Conservation (phyloP, 2,797 vertebrate genomes). For the Ciconia nigra region DNA sequence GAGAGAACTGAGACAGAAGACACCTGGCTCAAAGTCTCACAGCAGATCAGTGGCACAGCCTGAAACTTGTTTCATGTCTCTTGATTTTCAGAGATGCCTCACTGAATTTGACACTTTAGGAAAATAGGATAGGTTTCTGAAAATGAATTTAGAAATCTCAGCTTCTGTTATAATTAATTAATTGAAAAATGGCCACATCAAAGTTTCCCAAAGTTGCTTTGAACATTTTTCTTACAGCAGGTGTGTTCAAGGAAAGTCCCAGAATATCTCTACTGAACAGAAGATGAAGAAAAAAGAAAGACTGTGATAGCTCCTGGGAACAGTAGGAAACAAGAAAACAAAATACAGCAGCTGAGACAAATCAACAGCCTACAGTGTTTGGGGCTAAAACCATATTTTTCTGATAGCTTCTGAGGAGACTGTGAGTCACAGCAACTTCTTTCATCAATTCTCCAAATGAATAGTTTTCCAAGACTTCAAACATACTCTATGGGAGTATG, state of each 20-base stretch:
- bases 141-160: background rate
- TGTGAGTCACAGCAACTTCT: background rate
- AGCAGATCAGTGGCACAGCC: background rate
- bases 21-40: background rate
- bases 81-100: background rate
- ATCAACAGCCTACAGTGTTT: background rate
- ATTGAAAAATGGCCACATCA: background rate
- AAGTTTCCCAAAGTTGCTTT: background rate
- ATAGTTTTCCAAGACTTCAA: background rate
- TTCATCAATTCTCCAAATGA: background rate
- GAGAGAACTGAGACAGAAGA: background rate
- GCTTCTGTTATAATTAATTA: background rate
- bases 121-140: background rate
- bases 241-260: background rate
- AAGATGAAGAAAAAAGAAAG: background rate
- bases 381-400: background rate
- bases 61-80: background rate
- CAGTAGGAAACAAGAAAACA: background rate
- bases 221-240: background rate
- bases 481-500: background rate
- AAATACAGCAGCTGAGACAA: background rate
- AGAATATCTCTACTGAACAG: background rate
- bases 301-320: background rate
- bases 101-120: background rate
- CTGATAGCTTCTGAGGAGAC: background rate